Base-by-base conservation (phyloP, 2,888 invertebrate genomes). In the Parnassius smintheus region DNA sequence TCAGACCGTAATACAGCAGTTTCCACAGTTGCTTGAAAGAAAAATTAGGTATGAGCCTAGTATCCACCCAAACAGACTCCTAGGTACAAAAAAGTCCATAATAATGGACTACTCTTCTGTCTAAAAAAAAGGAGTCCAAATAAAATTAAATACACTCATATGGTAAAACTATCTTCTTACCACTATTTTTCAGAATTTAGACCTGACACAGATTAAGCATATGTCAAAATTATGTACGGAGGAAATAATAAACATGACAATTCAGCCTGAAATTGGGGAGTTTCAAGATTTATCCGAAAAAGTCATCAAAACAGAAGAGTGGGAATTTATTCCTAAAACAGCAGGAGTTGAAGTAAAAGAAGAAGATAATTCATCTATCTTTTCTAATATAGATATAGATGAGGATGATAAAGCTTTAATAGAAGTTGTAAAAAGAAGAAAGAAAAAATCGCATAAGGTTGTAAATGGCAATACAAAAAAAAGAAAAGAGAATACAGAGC, bases 391-490 rank as follows among this genome's bases (percentile, higher is more conserved):
- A n/a, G n/a, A n/a, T n/a, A n/a, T n/a, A 1, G 76, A 76, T 13
- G 79, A 76, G 10, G 72, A 76, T n/a, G 69, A 64, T n/a, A 69
- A 64, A 44, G 68, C 70, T 0, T 60, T 77, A 8, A 70, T 75
- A 57, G 70, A 68, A 25, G 61, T 65, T 11, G 69, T 56, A 2
- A 72, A 68, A 54, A 75, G 68, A 25, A 75, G 68, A 18, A 69
- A 71, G 62, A 72, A 73, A 18, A 65, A 64, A 60, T n/a, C 56
- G 13, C 35, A 18, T 13, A 56, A 42, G 48, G 18, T 12, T 25
- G 46, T 68, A 41, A 69, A 75, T 66, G 62, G 61, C 11, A 63
- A 66, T 62, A 10, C 67, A 25, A 51, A 71, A 61, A 63, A 73
- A 54, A 62, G 67, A 64, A 61, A 68, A 67, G 41, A 61, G 63